Base-by-base conservation (phyloP, 2,888 invertebrate genomes). In the Lasioglossum zephyrum region DNA sequence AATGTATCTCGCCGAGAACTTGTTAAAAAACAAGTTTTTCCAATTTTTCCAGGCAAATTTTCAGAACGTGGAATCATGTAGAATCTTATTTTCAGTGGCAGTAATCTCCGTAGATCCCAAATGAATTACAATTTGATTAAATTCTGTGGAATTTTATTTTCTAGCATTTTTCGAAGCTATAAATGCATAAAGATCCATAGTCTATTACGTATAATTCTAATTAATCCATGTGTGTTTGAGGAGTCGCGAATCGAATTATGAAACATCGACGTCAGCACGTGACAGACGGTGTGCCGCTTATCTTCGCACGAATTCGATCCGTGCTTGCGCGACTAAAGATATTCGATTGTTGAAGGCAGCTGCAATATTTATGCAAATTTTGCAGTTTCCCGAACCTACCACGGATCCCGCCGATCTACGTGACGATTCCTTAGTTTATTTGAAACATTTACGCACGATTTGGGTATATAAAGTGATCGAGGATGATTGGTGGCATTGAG, bases 401-500 rank as follows among this genome's bases (percentile, higher is more conserved):
- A 6, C 36, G 13, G n/a, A 5, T 63, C 63, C 0, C 6, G 3
- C 4, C 4, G 4, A 79, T 53, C 16, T 53, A 49, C 66, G 63
- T 53, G 31, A 49, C 79, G 41, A 69, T 18, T 66, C 22, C 69
- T 73, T 1, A 4, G 4, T n/a, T 41, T 11, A 39, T n/a, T 31
- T 11, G 4, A 77, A 41, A 72, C n/a, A 18, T 26, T 49, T 57
- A 22, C 2, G 1, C 44, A 44, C 13, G 22, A 1, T 16, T 1
- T 0, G 22, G 13, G 31, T 84, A 84, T 88, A 88, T 84, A 89
- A 88, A 13, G 31, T 18, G 4, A 53, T 26, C 9, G 9, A 8
- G 6, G 6, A 47, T 41, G 4, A 4, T 8, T 16, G 4, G 26
- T 73, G 1, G 36, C 41, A n/a, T 49, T 41, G 16, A 36, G 36